A percentile compares a stretch with the other conserved stretches of the same genome.
Evolutionary conservation across 1,140 invertebrate genomes (phyloP).

Genomic region (Bombus vancouverensis): DNA sequence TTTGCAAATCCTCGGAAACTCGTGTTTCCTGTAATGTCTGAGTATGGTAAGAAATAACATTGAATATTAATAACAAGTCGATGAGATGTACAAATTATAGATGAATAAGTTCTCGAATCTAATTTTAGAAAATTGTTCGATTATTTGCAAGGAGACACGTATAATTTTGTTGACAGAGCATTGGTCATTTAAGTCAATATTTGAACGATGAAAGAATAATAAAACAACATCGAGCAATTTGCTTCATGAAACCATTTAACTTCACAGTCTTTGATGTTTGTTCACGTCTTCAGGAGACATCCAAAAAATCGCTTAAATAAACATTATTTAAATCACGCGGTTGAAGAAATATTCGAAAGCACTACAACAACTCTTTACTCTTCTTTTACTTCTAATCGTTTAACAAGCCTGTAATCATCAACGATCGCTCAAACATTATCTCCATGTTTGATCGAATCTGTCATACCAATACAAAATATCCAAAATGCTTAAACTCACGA

Average conservation of each 20-base stretch:
- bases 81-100: not conserved
- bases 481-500: no score
- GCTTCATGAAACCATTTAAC: not conserved
- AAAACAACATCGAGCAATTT: not conserved
- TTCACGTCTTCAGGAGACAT: not conserved
- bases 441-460: no score
- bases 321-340: not conserved
- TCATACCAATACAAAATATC: no score
- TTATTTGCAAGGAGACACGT: not conserved
- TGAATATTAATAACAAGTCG: not conserved
- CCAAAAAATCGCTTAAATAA: constrained; percentile 3
- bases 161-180: not conserved
- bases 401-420: no score
- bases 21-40: not conserved
- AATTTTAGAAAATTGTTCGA: not conserved
- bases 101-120: not conserved
- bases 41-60: not conserved
- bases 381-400: no score
- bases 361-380: no score
- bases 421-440: no score
- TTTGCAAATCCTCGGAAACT: not conserved
- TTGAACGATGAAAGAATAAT: not conserved
- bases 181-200: not conserved
- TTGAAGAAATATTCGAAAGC: not conserved
- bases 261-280: not conserved